These are phyloP conservation scores for Helostoma temminkii DNA, from an alignment of 2,797 vertebrate species.

Conservation along the genomic window DNA sequence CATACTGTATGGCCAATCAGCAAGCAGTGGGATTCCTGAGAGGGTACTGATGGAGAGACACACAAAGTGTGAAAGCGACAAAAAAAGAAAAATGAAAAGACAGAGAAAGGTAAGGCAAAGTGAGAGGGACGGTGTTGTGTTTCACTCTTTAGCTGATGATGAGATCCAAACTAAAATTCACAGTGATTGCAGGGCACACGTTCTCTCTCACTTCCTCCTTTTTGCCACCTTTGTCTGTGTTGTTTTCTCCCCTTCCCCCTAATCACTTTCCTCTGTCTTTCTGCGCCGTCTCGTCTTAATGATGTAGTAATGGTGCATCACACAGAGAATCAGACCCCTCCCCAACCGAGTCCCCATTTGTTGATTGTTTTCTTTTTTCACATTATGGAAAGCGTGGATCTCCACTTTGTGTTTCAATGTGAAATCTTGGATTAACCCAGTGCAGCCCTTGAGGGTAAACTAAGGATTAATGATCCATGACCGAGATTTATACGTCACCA, in stretches of 20 bases:
- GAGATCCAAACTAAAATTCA: slow-evolving; percentile 12
- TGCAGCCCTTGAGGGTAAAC: slow-evolving; percentile 21
- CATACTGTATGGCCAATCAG: slow-evolving; percentile 57
- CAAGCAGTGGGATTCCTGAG: slow-evolving; percentile 34
- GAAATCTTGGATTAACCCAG: slow-evolving; percentile 26
- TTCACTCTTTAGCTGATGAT: slow-evolving; percentile 37
- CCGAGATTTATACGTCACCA: slow-evolving; percentile 16
- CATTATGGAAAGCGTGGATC: background rate
- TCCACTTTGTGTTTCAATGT: background rate
- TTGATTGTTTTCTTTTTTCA: slow-evolving; percentile 44
- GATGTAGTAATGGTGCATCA: slow-evolving; percentile 63
- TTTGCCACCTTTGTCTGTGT: slow-evolving; percentile 22
- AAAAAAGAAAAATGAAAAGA: slow-evolving; percentile 4
- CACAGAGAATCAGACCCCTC: slow-evolving; percentile 10
- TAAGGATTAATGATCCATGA: slow-evolving; percentile 36
- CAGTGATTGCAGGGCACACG: slow-evolving; percentile 23
- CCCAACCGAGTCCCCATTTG: slow-evolving; percentile 9
- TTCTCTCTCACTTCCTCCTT: background rate
- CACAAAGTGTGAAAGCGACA: slow-evolving; percentile 11
- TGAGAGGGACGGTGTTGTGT: slow-evolving; percentile 8
- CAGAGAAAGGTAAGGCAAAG: slow-evolving; percentile 13
- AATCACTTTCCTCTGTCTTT: slow-evolving; percentile 31
- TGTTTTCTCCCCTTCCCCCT: slow-evolving; percentile 8
- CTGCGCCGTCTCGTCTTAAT: slow-evolving; percentile 52
- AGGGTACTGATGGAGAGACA: slow-evolving; percentile 17